phyloP scores from a whole-genome alignment of 2,888 invertebrate genomes.

The Liopterus haemorrhoidalis region DNA sequence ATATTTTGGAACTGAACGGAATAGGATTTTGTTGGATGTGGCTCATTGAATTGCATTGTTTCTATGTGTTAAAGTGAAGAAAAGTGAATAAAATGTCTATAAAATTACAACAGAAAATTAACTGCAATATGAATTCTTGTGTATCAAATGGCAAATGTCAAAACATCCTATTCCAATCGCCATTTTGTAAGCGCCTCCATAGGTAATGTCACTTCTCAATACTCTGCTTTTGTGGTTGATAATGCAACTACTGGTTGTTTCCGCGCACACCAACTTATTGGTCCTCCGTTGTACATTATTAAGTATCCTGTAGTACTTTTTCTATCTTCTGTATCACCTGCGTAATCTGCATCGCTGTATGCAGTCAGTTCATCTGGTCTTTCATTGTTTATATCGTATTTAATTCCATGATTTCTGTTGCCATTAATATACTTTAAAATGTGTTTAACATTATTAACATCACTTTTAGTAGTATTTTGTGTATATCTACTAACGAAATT shows the following conservation, averaged over 20 bases:
- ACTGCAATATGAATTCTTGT: no score
- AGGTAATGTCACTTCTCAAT: no score
- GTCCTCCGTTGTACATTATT: slow-evolving; percentile 28
- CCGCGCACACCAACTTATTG: slow-evolving; percentile 32
- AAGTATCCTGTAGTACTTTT: slow-evolving; percentile 11
- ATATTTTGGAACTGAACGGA: no score
- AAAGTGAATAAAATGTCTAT: no score
- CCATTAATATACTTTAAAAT: background rate
- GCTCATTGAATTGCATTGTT: no score
- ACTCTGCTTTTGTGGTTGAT: slow-evolving; percentile 18
- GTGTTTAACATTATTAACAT: background rate
- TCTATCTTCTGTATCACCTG: slow-evolving; percentile 1
- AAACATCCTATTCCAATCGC: no score
- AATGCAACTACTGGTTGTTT: slow-evolving; percentile 32
- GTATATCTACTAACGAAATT: background rate
- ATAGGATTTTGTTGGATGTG: no score
- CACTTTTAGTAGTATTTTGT: background rate
- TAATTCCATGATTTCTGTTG: no score
- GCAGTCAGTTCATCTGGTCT: background rate
- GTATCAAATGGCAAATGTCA: no score
- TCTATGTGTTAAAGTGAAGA: slow-evolving; percentile 27
- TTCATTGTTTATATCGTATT: no score
- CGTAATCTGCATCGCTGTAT: background rate
- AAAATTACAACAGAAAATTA: no score
- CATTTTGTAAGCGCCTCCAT: no score